Base-by-base conservation (phyloP, 2,888 invertebrate genomes). In the Dorcus parallelipipedus region DNA sequence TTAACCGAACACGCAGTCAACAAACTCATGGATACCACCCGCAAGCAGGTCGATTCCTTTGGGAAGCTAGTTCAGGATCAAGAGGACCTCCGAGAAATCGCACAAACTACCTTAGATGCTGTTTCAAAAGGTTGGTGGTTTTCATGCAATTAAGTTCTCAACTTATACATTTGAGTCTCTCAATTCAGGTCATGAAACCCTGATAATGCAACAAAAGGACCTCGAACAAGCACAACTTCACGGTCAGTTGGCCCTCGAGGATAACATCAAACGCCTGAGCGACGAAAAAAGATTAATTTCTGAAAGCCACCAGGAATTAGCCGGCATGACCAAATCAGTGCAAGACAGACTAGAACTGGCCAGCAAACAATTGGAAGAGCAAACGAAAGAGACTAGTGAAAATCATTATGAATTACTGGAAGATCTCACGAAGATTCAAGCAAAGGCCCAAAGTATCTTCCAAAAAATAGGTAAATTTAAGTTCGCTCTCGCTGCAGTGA, bases 1-100 rank as follows among this genome's bases (percentile, higher is more conserved):
- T 76, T 86, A 49, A 84, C 86, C 1, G 87, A 88, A 73, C 77
- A 83, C 60, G 84, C 87, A 1, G 84, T 88, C 9, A 87, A 87
- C 72, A 81, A 83, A 65, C 75, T 88, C 52, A 82, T 86, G 79
- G 74, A 81, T 45, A 79, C 83, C 49, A 71, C 78, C 6, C 67
- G 67, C 42, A 64, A 73, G 57, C 78, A 78, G 58, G 64, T 78
- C 9, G 61, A 61, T 48, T 72, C 72, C 23, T 62, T 78, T 10
- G 69, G 68, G 40, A 71, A 71, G 62, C 72, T 78, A 57, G 64
- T 72, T 41, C 58, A 67, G 26, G 72, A 72, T 56, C 77, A 77
- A 61, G 67, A 74, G 54, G 67, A 68, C 63, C 65, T 78, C 26
- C 71, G 72, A 49, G 59, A 67, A 57, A 54, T 77, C 10, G 71